These are phyloP conservation scores for Pampus argenteus DNA, from an alignment of 2,797 vertebrate species.

Conservation along the genomic window DNA sequence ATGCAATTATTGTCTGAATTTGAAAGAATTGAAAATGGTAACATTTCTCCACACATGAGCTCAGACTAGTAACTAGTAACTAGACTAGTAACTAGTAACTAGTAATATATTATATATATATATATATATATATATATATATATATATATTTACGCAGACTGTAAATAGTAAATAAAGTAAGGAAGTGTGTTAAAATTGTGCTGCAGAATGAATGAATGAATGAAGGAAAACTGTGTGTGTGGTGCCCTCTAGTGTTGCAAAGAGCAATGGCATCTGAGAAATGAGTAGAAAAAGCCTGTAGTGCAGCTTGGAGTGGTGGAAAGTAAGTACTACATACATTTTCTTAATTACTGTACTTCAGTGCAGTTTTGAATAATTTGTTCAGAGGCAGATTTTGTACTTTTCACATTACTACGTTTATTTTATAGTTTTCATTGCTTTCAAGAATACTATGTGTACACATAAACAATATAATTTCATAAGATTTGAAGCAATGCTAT, in stretches of 20 bases:
- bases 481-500: neutral
- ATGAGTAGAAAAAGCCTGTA: neutral
- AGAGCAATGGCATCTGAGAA: conserved; percentile 18
- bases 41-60: neutral
- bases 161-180: neutral
- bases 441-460: no score
- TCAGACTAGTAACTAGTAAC: no score
- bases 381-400: neutral
- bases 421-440: neutral
- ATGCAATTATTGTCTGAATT: neutral
- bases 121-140: no score
- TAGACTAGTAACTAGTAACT: no score
- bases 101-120: no score
- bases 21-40: neutral
- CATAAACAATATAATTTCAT: no score
- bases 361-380: no score
- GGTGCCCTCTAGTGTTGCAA: conserved; percentile 59
- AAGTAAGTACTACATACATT: neutral
- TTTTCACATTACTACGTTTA: neutral
- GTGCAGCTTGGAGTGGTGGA: neutral
- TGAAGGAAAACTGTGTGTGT: conserved; percentile 1
- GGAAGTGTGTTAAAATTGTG: neutral
- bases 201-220: neutral
- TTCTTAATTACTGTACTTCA: neutral
- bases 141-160: no score